Evolutionary conservation across 2,888 invertebrate genomes (phyloP), one percentile per base, ranked within the genome.

Genomic region (Athripsodes cinereus): DNA sequence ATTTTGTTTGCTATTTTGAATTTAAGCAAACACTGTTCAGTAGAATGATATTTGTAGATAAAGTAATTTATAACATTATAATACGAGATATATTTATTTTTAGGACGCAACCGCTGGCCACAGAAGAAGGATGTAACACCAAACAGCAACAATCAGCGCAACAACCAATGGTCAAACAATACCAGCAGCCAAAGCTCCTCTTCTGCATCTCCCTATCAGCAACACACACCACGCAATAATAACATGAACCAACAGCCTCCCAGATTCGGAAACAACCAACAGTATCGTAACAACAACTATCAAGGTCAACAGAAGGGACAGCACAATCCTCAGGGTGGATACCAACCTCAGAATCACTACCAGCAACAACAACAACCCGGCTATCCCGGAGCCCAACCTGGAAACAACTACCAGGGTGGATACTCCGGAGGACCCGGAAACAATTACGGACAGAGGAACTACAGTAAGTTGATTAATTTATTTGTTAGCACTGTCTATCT

Each of bases 101-200:
- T 69, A 74, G 82, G 78, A 62, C 80, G 76, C 60, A 83, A 81
- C 64, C 82, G 81, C 62, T 85, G 85, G 84, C 81, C 81, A 64
- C 82, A 82, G 68, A 81, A 81, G 64, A 79, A 82, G 64, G 83
- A 80, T 65, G 75, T 74, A 65, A 76, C 5, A 74, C 75, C 1
- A 75, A 73, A 64, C 76, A 78, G n/a, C 78, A 78, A 0, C 74
- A 74, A 81, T 70, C 75, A 76, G 68, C 70, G 61, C 22, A 52
- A 44, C 22, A 79, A 79, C 67, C 78, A 79, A 60, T 79, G 79
- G 79, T 76, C 72, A 64, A 79, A 78, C 66, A 78, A 77, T 76
- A 77, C 76, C 75, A 10, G 72, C 70, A 61, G 60, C 68, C 74
- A 76, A 57, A 73, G 74, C 18, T 70, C 64, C 53, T 70, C 81